Percentiles rank a stretch among this genome's conserved stretches.
phyloP scores from a whole-genome alignment of 2,888 invertebrate species.

The Tyria jacobaeae region DNA sequence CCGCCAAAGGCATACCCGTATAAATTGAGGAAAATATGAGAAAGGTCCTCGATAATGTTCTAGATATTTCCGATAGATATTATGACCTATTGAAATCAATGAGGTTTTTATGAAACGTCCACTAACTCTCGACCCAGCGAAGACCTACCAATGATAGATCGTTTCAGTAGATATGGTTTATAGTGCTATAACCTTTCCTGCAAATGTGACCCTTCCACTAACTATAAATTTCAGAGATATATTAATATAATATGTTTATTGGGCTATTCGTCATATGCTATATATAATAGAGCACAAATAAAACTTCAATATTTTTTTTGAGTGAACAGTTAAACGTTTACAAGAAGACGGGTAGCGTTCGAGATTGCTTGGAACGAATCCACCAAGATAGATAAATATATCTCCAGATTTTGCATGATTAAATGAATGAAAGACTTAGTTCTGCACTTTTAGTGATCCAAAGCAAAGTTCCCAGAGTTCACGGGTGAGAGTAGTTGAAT shows the following conservation, averaged over 20 bases:
- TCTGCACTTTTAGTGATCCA: too few species aligned
- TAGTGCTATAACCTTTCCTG: slow-evolving; percentile 11
- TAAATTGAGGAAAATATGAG: slow-evolving; percentile 78
- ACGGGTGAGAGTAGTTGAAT: too few species aligned
- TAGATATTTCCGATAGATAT: slow-evolving; percentile 72
- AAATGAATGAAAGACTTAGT: too few species aligned
- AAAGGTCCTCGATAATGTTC: slow-evolving; percentile 72
- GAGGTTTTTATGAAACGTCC: slow-evolving; percentile 77
- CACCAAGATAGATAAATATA: too few species aligned
- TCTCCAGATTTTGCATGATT: too few species aligned
- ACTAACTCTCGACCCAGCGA: slow-evolving; percentile 57
- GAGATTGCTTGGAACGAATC: too few species aligned
- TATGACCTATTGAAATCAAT: slow-evolving; percentile 80
- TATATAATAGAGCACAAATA: background rate
- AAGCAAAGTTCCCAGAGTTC: too few species aligned
- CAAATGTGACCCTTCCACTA: background rate
- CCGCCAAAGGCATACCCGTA: slow-evolving; percentile 73
- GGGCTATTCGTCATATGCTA: background rate
- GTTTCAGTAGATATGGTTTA: slow-evolving; percentile 22
- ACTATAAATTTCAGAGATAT: slow-evolving; percentile 2
- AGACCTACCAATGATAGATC: slow-evolving; percentile 31
- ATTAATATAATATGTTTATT: background rate
- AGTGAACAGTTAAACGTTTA: too few species aligned
- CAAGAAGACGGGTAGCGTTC: too few species aligned
- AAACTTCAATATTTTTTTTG: background rate